Evolutionary conservation across 2,797 vertebrate genomes (phyloP), one percentile per base, ranked within the genome.

Genomic region (Petrocephalus schoutedeni): DNA sequence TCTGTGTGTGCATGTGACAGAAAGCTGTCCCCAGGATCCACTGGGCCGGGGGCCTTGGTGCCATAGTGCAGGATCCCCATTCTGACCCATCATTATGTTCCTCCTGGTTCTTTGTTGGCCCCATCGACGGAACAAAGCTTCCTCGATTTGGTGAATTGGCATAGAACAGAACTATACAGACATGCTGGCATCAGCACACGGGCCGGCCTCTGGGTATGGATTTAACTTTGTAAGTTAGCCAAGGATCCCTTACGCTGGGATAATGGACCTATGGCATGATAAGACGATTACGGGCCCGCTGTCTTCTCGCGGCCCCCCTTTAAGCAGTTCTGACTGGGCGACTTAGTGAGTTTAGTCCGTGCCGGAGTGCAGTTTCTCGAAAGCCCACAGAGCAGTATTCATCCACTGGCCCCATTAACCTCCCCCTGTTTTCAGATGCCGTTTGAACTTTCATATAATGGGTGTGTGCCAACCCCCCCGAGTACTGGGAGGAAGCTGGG

Each of bases 221-320:
- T 92, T 89, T 92, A 89, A 91, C 89, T 88, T 91, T 93, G 91
- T 90, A 89, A 89, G 92, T 92, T 93, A 89, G 91, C 86, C 85
- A 86, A 86, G 88, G 88, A 91, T 93, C 91, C 89, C 87, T 88
- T 87, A 86, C 88, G 89, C 90, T 90, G 90, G 89, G 90, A 91
- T 91, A 92, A 92, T 92, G 89, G 88, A 91, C 92, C 93, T 92
- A 91, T 91, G 82, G 86, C 49, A 77, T 87, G 91, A 93, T 92
- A 93, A 91, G 36, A 91, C 89, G 90, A 91, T 90, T 91, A 91
- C 89, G 12, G 87, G 45, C 88, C 56, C 0, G 6, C 28, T 36
- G 83, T 90, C 89, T 80, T 89, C 88, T 91, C 92, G 54, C 59
- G n/a, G 87, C 88, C 87, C 59, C 49, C 36, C 36, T 77, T 77